Evolutionary conservation across 2,113 vertebrate genomes (phyloP), one percentile per base, ranked within the genome.

Genomic region (Urocolius indicus): DNA sequence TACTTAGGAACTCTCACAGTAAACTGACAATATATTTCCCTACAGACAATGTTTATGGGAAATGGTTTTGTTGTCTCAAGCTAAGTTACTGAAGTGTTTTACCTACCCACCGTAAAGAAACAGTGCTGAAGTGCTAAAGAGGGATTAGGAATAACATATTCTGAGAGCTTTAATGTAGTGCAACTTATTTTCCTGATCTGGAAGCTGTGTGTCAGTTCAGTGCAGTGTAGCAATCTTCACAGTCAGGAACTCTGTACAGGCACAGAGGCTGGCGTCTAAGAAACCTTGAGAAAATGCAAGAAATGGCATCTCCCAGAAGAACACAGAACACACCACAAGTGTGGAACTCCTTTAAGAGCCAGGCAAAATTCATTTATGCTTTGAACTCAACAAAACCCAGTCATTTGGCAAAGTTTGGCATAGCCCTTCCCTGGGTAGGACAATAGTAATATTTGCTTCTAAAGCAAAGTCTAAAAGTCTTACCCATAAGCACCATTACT

Each of bases 401-500:
- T 29, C 2, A 80, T 38, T 88, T 2, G 5, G 14, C 49, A 58
- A 58, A 61, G 23, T 66, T 48, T 71, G 14, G 41, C 63, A 29
- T 1, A 73, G 29, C 16, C 34, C 52, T 83, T 74, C 29, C 7
- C 76, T 63, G 61, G 17, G 6, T 18, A 69, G 30, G 29, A 38
- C 51, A 80, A 48, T 3, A 59, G 45, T 0, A n/a, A 24, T 11
- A 68, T 78, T 75, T 85, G 81, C 38, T 62, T 66, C 11, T 63
- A 59, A 62, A 63, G 51, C 11, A 34, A 87, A 91, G 41, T 54
- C 24, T 57, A 16, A 45, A 92, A 66, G 13, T 46, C 86, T 95
- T 96, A 99, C 99, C 99, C 99, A 86, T 99, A 99, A 61, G 99
- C 99, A 66, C 99, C 99, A 83, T 99, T 99, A 97, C 99, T 99